Base-by-base conservation (phyloP, 1,140 invertebrate species). In the Ostrea edulis region DNA sequence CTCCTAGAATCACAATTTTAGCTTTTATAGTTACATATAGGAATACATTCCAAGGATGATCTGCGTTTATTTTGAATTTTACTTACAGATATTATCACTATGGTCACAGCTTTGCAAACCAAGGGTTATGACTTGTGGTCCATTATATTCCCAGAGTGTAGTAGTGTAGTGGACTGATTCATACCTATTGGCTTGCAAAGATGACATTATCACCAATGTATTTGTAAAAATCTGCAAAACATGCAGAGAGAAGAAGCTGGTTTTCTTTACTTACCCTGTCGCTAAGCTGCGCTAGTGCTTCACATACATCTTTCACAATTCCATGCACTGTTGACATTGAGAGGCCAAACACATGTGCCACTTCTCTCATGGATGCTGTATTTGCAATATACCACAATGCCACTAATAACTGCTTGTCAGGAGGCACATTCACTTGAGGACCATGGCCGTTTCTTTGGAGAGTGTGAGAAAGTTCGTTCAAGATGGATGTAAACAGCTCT, bases 241-340 rank as follows among this genome's bases (percentile, higher is more conserved):
- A 8, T 8, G 7, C 12, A 12, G 12, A 54, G 53, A 71, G 7
- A 71, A 71, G 20, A 29, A 71, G 20, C 20, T 71, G 5, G 7
- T 29, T 29, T 22, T n/a, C 8, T 71, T 71, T 71, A 71, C 65
- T 82, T 58, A 88, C 87, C 82, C 77, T 54, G 44, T 55, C 17
- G 25, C 84, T 22, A 20, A 88, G 84, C 17, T 82, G 25, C 14
- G 35, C n/a, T n/a, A 89, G 22, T 51, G 29, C 20, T 82, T 68
- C 44, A 52, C 52, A 82, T 17, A 89, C 84, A 25, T 82, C 62
- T 53, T 62, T 25, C 2, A 89, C 81, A 51, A 84, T 62, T 2
- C 55, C 55, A 82, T 89, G 84, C 25, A 89, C 85, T 84, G 88
- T 89, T 22, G 85, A 89, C 58, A 82, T 86, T 3, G 88, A 84